Conservation (phyloP, 1,140 invertebrate species). For the Potamilus streckersoni region DNA sequence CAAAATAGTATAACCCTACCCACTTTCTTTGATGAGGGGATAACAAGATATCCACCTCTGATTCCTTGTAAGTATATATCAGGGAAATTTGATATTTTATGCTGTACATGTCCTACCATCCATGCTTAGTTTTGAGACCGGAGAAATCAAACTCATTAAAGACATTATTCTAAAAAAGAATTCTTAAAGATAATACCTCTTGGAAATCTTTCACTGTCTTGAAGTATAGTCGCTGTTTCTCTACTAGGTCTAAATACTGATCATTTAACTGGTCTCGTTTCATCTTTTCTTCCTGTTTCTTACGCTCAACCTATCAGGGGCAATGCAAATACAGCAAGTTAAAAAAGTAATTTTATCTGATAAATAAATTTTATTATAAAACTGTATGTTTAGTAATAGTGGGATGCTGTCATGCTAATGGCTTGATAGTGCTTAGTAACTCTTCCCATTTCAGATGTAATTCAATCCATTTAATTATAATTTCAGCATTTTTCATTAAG, state of each 20-base stretch:
- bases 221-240: constrained; percentile 86
- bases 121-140: too few species aligned
- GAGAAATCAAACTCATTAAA: background rate
- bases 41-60: background rate
- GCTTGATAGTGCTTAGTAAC: too few species aligned
- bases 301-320: constrained; percentile 58
- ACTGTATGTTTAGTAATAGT: too few species aligned
- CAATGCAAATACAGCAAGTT: background rate
- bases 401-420: too few species aligned
- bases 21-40: background rate
- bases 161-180: background rate
- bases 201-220: constrained; percentile 84
- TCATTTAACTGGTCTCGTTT: constrained; percentile 79
- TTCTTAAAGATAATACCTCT: constrained; percentile 46
- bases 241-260: constrained; percentile 78
- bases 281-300: constrained; percentile 76
- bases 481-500: too few species aligned
- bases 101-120: background rate
- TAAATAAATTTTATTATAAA: too few species aligned
- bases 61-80: background rate
- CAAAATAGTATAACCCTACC: too few species aligned
- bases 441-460: too few species aligned
- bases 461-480: too few species aligned
- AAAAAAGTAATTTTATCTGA: too few species aligned
- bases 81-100: background rate